phyloP scores from a whole-genome alignment of 2,113 vertebrate genomes.

The Hucho hucho region DNA sequence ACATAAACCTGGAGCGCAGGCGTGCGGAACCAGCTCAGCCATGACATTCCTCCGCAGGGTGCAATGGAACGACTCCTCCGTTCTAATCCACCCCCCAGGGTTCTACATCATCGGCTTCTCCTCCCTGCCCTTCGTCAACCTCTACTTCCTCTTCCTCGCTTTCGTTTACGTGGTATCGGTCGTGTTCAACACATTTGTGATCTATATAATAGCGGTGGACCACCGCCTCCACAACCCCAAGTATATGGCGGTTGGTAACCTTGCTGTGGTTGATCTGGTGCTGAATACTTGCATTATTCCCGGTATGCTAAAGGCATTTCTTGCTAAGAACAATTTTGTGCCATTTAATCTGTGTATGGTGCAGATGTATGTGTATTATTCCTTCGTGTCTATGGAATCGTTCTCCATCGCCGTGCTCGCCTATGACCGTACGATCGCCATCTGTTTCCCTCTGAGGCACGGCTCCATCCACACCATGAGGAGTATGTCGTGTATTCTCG shows the following conservation, averaged over 20 bases:
- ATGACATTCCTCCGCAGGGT: slow-evolving; percentile 40
- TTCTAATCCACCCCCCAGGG: slow-evolving; percentile 64
- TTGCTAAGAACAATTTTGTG: slow-evolving; percentile 58
- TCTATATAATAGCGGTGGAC: slow-evolving; percentile 49
- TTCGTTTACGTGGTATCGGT: slow-evolving; percentile 58
- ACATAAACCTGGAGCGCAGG: too few relatives aligned
- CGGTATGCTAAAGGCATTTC: slow-evolving; percentile 62
- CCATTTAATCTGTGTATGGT: slow-evolving; percentile 58
- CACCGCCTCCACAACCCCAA: slow-evolving; percentile 61
- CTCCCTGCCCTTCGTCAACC: slow-evolving; percentile 32
- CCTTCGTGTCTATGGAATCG: slow-evolving; percentile 45
- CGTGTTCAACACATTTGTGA: slow-evolving; percentile 60
- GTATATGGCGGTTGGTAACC: slow-evolving; percentile 64
- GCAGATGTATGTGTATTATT: slow-evolving; percentile 64
- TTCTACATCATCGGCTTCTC: slow-evolving; percentile 64
- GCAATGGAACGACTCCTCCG: slow-evolving; percentile 40
- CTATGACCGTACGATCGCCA: slow-evolving; percentile 67
- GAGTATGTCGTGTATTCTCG: slow-evolving; percentile 58
- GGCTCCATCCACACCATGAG: slow-evolving; percentile 56
- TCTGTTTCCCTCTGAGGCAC: slow-evolving; percentile 68
- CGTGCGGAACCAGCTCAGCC: not conserved
- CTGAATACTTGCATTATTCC: slow-evolving; percentile 61
- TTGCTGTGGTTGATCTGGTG: slow-evolving; percentile 59
- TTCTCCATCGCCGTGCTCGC: slow-evolving; percentile 62
- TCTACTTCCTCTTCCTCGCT: slow-evolving; percentile 62